These are phyloP conservation scores for Oxyruncus cristatus DNA, from an alignment of 2,113 vertebrate species.

Conservation along the genomic window DNA sequence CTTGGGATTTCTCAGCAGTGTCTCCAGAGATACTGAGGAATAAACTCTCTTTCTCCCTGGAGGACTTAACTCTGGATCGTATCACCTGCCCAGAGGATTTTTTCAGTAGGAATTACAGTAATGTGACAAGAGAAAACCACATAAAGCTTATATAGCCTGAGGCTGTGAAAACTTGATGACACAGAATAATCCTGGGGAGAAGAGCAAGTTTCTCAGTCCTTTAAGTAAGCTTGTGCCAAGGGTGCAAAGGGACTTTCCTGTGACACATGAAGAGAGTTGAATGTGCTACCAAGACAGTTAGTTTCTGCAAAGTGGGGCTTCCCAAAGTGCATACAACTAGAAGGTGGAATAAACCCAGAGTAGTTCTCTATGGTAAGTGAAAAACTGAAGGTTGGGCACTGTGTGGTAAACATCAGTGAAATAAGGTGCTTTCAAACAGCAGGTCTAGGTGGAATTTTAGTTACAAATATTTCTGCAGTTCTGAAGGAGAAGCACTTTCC, in stretches of 20 bases:
- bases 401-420: background rate
- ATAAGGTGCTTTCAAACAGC: background rate
- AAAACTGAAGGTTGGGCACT: background rate
- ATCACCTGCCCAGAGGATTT: background rate
- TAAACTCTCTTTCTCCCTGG: background rate
- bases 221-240: background rate
- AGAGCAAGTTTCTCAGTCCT: background rate
- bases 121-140: background rate
- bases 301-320: background rate
- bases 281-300: background rate
- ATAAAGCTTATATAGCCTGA: background rate
- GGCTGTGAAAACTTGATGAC: background rate
- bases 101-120: background rate
- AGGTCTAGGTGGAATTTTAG: background rate
- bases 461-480: constrained; percentile 3
- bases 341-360: background rate
- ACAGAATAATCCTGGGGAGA: background rate
- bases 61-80: background rate
- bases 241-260: background rate
- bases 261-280: background rate
- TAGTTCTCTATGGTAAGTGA: background rate
- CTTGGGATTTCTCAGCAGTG: background rate
- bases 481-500: background rate
- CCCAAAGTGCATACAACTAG: background rate
- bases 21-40: background rate